These are phyloP conservation scores for Silurus meridionalis DNA, from an alignment of 2,113 vertebrate genomes.

Conservation along the genomic window DNA sequence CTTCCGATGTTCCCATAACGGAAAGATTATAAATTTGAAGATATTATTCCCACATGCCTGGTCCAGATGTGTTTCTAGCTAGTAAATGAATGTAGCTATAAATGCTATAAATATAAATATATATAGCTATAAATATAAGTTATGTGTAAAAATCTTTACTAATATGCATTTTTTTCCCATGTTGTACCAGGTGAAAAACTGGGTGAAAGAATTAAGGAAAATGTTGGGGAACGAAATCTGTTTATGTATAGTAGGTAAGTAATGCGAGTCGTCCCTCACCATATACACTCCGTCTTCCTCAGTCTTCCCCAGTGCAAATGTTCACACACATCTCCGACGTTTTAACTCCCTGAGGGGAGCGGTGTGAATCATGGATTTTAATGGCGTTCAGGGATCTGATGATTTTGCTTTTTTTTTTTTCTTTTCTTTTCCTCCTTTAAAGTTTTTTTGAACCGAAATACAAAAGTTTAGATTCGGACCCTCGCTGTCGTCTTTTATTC, in stretches of 20 bases:
- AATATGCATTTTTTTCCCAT: not conserved
- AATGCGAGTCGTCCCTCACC: not conserved
- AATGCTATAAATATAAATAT: no score
- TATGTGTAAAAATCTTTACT: not conserved
- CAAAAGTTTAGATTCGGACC: no score
- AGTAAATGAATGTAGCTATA: not conserved
- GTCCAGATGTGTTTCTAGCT: not conserved
- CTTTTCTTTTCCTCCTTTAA: no score
- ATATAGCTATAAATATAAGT: no score
- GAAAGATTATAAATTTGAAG: not conserved
- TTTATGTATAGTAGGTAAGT: slow-evolving; percentile 99
- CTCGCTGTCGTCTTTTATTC: no score
- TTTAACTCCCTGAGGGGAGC: not conserved
- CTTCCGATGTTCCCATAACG: not conserved
- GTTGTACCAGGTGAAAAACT: slow-evolving; percentile 90
- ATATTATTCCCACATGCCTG: not conserved
- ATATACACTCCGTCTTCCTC: not conserved
- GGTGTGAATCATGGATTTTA: not conserved
- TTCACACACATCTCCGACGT: not conserved
- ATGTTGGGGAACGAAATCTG: slow-evolving; percentile 99
- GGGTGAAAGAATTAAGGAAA: slow-evolving; percentile 98
- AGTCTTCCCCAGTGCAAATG: not conserved
- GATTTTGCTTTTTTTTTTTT: not conserved
- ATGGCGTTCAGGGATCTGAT: not conserved
- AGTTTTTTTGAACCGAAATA: no score